Evolutionary conservation across 2,797 vertebrate species (phyloP).

Genomic region (Bradypodion ventrale): DNA sequence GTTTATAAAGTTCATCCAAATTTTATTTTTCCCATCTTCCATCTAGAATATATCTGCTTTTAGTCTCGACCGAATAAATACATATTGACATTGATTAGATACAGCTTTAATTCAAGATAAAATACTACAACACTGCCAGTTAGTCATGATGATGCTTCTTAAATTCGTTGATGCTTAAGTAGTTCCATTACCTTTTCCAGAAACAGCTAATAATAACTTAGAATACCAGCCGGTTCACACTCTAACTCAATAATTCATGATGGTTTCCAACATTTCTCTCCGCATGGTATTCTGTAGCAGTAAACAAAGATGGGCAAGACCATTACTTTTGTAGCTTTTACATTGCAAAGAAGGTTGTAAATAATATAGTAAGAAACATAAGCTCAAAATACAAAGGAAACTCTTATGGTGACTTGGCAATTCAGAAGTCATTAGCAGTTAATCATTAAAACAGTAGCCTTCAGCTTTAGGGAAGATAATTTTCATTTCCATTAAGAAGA

Average conservation of each 20-base stretch:
- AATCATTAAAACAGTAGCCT: neutral
- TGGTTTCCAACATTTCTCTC: constrained; percentile 18
- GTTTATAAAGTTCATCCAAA: neutral
- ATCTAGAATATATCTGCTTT: neutral
- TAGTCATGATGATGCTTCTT: constrained; percentile 31
- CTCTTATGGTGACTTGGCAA: constrained; percentile 13
- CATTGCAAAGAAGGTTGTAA: constrained; percentile 1
- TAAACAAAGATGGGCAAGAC: constrained; percentile 4
- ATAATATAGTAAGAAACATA: neutral
- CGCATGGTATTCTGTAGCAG: constrained; percentile 16
- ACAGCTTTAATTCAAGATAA: constrained; percentile 20
- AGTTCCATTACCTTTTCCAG: neutral
- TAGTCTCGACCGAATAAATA: neutral
- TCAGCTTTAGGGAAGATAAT: constrained; percentile 1
- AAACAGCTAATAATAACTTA: constrained; percentile 20
- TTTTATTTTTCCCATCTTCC: constrained; percentile 3
- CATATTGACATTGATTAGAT: neutral
- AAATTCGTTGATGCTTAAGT: constrained; percentile 26
- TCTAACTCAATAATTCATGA: constrained; percentile 29
- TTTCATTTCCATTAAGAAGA: neutral
- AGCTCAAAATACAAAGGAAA: neutral
- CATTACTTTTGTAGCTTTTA: constrained; percentile 36
- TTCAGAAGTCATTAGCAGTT: constrained; percentile 10
- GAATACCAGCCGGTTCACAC: neutral
- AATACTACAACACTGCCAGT: constrained; percentile 15